A percentile compares a stretch with the other conserved stretches of the same genome.
Conservation (phyloP, 2,888 invertebrate species). For the Spodoptera exigua region DNA sequence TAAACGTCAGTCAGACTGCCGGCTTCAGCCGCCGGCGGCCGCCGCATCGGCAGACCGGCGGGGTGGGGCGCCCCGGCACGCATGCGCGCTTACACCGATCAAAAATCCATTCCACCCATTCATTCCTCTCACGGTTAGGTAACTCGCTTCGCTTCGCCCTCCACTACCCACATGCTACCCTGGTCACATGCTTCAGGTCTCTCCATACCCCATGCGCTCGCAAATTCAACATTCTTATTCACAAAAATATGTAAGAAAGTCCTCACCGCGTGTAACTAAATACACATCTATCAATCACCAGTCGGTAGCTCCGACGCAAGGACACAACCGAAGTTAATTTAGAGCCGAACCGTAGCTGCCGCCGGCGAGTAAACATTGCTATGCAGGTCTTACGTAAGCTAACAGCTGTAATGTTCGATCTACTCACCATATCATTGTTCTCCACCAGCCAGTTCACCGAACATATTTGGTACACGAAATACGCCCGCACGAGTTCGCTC, state of each 20-base stretch:
- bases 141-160: constrained; percentile 58
- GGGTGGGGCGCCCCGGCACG: constrained; percentile 57
- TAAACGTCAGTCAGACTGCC: constrained; percentile 10
- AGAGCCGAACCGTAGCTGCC: constrained; percentile 68
- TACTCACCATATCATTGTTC: constrained; percentile 96
- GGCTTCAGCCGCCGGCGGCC: constrained; percentile 6
- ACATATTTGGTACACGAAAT: constrained; percentile 97
- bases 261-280: constrained; percentile 52
- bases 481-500: constrained; percentile 96
- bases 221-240: constrained; percentile 44
- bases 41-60: constrained; percentile 23
- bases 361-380: constrained; percentile 68
- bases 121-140: constrained; percentile 63
- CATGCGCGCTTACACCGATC: constrained; percentile 66
- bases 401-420: constrained; percentile 66
- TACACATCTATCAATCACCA: constrained; percentile 55
- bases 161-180: constrained; percentile 51
- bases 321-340: constrained; percentile 63
- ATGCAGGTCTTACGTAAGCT: constrained; percentile 78
- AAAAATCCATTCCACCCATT: constrained; percentile 73
- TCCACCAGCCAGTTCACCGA: constrained; percentile 96
- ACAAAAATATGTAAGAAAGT: constrained; percentile 50
- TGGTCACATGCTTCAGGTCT: constrained; percentile 34
- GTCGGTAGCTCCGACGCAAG: constrained; percentile 58
- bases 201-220: constrained; percentile 39